phyloP scores from a whole-genome alignment of 2,797 vertebrate species.

The Sebastolobus alascanus region DNA sequence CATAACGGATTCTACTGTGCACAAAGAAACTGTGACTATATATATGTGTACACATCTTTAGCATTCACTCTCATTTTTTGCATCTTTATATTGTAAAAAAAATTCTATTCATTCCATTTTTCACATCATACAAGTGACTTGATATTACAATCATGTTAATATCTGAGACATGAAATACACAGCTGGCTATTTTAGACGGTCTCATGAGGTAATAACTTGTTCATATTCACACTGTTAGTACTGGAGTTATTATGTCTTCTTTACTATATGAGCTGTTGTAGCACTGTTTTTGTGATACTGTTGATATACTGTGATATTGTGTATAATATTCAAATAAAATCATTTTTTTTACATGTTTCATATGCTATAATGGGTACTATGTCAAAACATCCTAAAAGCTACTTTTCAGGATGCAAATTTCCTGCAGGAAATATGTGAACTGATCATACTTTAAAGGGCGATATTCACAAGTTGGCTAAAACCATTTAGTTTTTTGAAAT shows the following conservation, averaged over 20 bases:
- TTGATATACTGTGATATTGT: not conserved
- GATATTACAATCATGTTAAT: no score
- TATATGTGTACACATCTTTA: constrained; percentile 5
- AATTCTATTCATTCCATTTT: not conserved
- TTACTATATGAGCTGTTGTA: no score
- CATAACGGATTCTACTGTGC: constrained; percentile 12
- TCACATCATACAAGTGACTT: not conserved
- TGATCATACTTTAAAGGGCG: not conserved
- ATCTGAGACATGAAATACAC: not conserved
- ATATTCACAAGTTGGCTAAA: not conserved
- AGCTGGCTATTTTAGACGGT: not conserved
- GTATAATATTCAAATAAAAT: constrained; percentile 1
- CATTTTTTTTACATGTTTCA: not conserved
- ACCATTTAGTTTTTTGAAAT: not conserved
- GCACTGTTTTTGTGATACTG: no score
- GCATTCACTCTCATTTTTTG: not conserved
- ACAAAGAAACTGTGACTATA: constrained; percentile 16
- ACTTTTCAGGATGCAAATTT: not conserved
- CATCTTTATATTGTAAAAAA: not conserved
- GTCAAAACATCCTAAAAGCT: not conserved
- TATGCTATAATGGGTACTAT: not conserved
- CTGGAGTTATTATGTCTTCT: no score
- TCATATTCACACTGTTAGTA: not conserved
- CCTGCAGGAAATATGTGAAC: not conserved
- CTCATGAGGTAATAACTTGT: not conserved